Percentiles rank a stretch among this genome's conserved stretches.
Conservation (phyloP, 2,113 vertebrate species). For the Macaca nemestrina region DNA sequence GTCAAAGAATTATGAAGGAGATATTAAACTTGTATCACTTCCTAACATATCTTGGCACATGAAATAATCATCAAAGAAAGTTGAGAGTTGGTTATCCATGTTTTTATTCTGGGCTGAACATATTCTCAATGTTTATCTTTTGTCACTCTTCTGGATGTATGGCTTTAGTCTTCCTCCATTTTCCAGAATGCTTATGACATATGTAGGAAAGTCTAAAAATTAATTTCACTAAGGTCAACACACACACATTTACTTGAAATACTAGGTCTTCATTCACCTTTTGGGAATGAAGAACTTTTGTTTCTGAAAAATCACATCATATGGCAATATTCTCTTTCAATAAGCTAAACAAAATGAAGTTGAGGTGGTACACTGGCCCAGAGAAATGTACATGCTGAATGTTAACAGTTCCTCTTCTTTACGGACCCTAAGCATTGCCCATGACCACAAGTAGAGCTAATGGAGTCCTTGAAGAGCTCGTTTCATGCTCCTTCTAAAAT, state of each 20-base stretch:
- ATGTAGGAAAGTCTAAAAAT: background rate
- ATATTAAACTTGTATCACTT: background rate
- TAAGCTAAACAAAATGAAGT: background rate
- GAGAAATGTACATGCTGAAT: background rate
- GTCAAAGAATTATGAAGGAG: conserved; percentile 1
- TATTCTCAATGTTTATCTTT: conserved; percentile 6
- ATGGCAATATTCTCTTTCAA: background rate
- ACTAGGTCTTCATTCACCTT: background rate
- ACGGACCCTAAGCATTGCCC: background rate
- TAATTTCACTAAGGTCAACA: background rate
- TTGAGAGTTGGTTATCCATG: background rate
- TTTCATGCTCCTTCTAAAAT: conserved; percentile 16
- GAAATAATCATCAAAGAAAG: background rate
- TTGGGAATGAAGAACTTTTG: background rate
- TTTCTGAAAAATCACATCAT: background rate
- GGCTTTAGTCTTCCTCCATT: background rate
- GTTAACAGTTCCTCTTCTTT: background rate
- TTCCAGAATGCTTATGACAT: background rate
- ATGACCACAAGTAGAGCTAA: background rate
- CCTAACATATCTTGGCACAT: background rate
- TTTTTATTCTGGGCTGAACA: conserved; percentile 15
- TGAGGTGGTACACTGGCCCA: background rate
- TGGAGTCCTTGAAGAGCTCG: background rate
- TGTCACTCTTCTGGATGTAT: background rate
- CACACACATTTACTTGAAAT: background rate